Conservation (phyloP, 2,888 invertebrate genomes). For the Luffia ferchaultella region DNA sequence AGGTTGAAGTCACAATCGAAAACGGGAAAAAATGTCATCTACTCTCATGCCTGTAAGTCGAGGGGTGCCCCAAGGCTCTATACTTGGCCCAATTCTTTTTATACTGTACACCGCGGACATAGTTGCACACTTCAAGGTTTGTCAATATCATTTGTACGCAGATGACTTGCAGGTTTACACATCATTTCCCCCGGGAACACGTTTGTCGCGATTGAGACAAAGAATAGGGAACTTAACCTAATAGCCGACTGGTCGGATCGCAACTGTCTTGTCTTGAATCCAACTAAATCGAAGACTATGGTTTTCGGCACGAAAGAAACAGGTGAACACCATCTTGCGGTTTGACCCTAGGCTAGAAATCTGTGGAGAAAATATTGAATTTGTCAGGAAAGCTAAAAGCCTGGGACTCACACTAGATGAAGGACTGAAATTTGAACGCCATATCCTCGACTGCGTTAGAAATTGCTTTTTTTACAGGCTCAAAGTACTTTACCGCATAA, state of each 20-base stretch:
- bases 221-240: constrained; percentile 5
- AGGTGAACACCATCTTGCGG: constrained; percentile 1
- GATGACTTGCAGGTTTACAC: constrained; percentile 9
- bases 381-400: too few relatives aligned
- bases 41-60: background rate
- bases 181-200: constrained; percentile 1
- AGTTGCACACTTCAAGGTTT: constrained; percentile 1
- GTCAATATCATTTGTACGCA: constrained; percentile 10
- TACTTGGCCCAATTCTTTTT: constrained; percentile 10
- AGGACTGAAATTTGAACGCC: too few relatives aligned
- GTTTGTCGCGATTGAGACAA: background rate
- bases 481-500: constrained; percentile 9
- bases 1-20: background rate
- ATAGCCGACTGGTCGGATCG: constrained; percentile 6
- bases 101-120: constrained; percentile 11
- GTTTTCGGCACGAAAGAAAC: constrained; percentile 2
- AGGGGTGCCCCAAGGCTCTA: constrained; percentile 10
- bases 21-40: background rate
- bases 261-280: constrained; percentile 7
- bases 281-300: constrained; percentile 7
- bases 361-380: too few relatives aligned
- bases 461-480: constrained; percentile 12
- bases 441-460: constrained; percentile 3
- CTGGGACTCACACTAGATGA: too few relatives aligned
- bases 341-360: constrained; percentile 8